A percentile compares a stretch with the other conserved stretches of the same genome.
These are phyloP conservation scores for Dryobates pubescens DNA, from an alignment of 2,797 vertebrate species.

Conservation along the genomic window DNA sequence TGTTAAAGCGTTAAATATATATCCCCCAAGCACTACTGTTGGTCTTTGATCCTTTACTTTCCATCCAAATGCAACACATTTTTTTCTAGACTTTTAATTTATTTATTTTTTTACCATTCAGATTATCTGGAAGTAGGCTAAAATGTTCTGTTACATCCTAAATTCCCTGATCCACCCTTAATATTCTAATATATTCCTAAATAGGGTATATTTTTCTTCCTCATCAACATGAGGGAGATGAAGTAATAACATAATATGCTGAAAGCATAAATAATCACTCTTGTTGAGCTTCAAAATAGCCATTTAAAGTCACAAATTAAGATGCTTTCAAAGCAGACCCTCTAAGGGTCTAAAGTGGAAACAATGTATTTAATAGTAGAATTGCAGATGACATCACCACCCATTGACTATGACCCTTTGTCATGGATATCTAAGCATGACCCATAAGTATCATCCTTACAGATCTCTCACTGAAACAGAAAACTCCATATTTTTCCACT, in stretches of 20 bases:
- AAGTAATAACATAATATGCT: background rate
- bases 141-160: background rate
- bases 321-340: background rate
- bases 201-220: background rate
- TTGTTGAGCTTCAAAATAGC: background rate
- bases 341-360: background rate
- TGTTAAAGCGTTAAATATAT: conserved; percentile 44
- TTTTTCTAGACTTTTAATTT: background rate
- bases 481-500: background rate
- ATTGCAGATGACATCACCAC: background rate
- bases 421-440: background rate
- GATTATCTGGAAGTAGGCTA: background rate
- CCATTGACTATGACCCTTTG: background rate
- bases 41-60: background rate
- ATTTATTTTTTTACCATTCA: background rate
- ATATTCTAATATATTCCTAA: background rate
- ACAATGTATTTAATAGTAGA: background rate
- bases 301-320: background rate
- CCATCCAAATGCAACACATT: background rate
- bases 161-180: too few species aligned
- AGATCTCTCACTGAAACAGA: background rate
- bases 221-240: background rate
- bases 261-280: background rate
- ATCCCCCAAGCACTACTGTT: conserved; percentile 5
- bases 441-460: background rate